phyloP scores from a whole-genome alignment of 2,113 vertebrate genomes.

The Carlito syrichta region DNA sequence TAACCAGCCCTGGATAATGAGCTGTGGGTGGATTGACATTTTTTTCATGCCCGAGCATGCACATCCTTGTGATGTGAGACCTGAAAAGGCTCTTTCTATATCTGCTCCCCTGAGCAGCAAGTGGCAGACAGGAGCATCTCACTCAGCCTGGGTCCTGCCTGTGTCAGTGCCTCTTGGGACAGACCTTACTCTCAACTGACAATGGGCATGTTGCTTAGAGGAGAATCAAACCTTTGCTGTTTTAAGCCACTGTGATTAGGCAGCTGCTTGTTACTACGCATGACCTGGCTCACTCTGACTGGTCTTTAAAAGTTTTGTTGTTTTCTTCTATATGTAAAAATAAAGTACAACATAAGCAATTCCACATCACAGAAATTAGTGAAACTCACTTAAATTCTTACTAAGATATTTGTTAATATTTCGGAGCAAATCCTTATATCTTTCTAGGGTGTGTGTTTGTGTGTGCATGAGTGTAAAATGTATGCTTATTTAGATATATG shows the following conservation, averaged over 20 bases:
- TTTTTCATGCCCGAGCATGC: accelerated
- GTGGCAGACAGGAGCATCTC: accelerated
- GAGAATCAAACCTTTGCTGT: not conserved
- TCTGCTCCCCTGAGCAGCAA: too few relatives aligned
- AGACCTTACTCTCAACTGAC: accelerated
- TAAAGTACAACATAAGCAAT: not conserved
- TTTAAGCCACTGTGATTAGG: not conserved
- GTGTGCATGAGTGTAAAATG: not conserved
- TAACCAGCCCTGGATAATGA: accelerated
- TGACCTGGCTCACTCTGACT: too few relatives aligned
- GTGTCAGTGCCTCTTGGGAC: accelerated
- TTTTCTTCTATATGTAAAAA: not conserved
- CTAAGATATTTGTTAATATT: too few relatives aligned
- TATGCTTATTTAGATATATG: not conserved
- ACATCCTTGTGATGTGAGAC: accelerated
- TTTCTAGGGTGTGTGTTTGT: not conserved
- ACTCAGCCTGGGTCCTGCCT: too few relatives aligned
- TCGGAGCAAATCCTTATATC: not conserved
- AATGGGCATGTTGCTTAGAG: accelerated
- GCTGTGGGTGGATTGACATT: accelerated
- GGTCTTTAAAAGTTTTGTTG: not conserved
- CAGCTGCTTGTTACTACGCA: too few relatives aligned
- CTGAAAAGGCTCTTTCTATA: accelerated
- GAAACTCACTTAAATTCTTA: not conserved
- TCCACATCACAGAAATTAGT: not conserved